Evolutionary conservation across 1,140 invertebrate species (phyloP).

Genomic region (Leguminivora glycinivorella): DNA sequence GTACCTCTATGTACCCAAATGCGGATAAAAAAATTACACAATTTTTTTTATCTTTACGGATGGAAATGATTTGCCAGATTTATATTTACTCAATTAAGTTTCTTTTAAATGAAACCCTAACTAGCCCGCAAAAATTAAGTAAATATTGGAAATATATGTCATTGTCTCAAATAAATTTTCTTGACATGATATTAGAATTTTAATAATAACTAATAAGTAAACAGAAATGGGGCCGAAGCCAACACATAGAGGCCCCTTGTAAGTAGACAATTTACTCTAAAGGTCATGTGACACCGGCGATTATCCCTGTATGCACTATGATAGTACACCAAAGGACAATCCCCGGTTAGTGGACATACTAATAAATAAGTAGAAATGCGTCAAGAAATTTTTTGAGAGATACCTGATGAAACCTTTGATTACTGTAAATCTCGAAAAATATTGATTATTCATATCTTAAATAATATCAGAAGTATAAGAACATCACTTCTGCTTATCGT

Average conservation of each 20-base stretch:
- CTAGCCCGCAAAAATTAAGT: neutral
- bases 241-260: too few relatives aligned
- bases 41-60: too few relatives aligned
- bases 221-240: too few relatives aligned
- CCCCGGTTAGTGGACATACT: too few relatives aligned
- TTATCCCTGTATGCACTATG: too few relatives aligned
- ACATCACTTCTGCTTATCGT: neutral
- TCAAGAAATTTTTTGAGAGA: neutral
- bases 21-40: too few relatives aligned
- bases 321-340: too few relatives aligned
- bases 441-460: neutral
- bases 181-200: neutral
- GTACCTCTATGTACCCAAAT: too few relatives aligned
- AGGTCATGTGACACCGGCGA: too few relatives aligned
- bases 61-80: too few relatives aligned
- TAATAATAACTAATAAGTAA: neutral
- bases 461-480: neutral
- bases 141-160: neutral
- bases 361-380: neutral
- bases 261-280: too few relatives aligned
- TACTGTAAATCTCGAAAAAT: slow-evolving; percentile 19
- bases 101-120: neutral
- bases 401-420: slow-evolving; percentile 14
- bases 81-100: too few relatives aligned
- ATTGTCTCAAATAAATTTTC: neutral